Conservation (phyloP, 1,140 invertebrate genomes). For the Megalonaias nervosa region DNA sequence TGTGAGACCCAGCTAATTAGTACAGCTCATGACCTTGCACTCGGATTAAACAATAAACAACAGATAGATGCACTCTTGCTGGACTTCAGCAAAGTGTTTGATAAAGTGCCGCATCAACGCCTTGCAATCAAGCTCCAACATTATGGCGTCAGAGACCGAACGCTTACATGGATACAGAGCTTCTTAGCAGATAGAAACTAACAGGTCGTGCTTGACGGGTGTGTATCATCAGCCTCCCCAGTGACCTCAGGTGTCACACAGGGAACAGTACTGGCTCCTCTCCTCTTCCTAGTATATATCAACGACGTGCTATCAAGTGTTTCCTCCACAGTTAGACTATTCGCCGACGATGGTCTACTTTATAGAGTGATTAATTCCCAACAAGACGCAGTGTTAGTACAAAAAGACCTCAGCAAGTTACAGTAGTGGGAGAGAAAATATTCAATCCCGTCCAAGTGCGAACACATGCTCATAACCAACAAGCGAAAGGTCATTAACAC, state of each 20-base stretch:
- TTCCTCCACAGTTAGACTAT: too few species aligned
- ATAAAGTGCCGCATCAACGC: slow-evolving; percentile 11
- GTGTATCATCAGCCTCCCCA: not conserved
- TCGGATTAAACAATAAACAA: not conserved
- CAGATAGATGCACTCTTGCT: slow-evolving; percentile 1
- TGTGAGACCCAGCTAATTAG: not conserved
- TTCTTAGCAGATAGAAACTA: too few species aligned
- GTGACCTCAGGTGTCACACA: slow-evolving; percentile 32
- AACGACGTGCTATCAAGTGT: not conserved
- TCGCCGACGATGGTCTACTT: too few species aligned
- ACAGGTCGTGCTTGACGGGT: too few species aligned
- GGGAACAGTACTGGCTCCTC: slow-evolving; percentile 13
- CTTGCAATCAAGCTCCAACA: not conserved
- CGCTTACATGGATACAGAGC: too few species aligned
- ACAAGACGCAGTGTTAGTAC: too few species aligned
- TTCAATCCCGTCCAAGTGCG: too few species aligned
- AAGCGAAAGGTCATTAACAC: too few species aligned
- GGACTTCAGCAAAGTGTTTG: slow-evolving; percentile 23
- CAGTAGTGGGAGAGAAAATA: too few species aligned
- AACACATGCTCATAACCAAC: too few species aligned
- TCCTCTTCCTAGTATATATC: slow-evolving; percentile 18
- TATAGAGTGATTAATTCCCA: too few species aligned
- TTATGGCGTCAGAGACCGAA: not conserved
- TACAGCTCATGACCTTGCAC: slow-evolving; percentile 9
- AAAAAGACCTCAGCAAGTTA: too few species aligned